Base-by-base conservation (phyloP, 2,113 vertebrate genomes). In the Castor canadensis region DNA sequence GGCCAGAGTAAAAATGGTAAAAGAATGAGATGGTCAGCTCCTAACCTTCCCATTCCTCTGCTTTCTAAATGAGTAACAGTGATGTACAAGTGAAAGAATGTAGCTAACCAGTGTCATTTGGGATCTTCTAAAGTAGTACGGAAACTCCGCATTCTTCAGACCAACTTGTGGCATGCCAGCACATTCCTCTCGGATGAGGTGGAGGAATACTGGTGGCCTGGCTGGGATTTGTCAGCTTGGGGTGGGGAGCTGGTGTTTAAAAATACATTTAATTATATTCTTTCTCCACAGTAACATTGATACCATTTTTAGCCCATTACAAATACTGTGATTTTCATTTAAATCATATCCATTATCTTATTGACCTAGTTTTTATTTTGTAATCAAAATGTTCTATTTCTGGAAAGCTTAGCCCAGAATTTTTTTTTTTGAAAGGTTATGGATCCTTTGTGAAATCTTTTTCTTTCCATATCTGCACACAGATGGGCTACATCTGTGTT, bases 121-220 rank as follows among this genome's bases (percentile, higher is more conserved):
- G 98, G 99, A 99, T 98, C 98, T 98, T 98, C 98, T 98, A 97
- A 98, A 97, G 92, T 98, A 95, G 98, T 98, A 98, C 98, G 99
- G 99, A 99, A 99, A 99, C 99, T 98, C 98, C 97, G 85, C 99
- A 99, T 99, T 99, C 99, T 99, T 99, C 97, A 97, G 98, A 98
- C 98, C 98, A 96, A 97, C 98, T 97, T 99, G 99, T 97, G 98
- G 99, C 98, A 97, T 98, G 99, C 99, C 99, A 99, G 98, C 98
- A 98, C 99, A 99, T 99, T 99, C 99, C 99, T 98, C 98, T 98
- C 97, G 96, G 98, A 98, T 99, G 99, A 99, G 99, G 99, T 99
- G 98, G 98, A 98, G 98, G 96, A 96, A 92, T 88, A 32, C 98
- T 98, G 98, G 98, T 98, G 98, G 97, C 94, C 90, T 87, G 97